Percentiles rank a stretch among this genome's conserved stretches.
These are phyloP conservation scores for Hystrix cristata DNA, from an alignment of 2,113 vertebrate genomes.

Conservation along the genomic window DNA sequence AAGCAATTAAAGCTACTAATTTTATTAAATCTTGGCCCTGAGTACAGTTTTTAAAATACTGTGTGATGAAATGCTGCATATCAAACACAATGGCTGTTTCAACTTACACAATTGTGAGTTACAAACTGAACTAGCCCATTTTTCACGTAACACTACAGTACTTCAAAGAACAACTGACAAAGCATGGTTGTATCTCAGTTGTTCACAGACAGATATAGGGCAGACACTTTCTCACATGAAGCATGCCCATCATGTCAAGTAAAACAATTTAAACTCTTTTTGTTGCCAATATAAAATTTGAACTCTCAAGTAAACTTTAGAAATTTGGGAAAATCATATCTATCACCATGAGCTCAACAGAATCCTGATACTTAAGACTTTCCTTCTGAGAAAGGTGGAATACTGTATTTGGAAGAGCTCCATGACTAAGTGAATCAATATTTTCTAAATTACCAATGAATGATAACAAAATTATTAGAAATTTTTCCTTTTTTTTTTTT, in stretches of 20 bases:
- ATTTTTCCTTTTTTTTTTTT: background rate
- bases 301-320: slow-evolving; percentile 52
- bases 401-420: slow-evolving; percentile 30
- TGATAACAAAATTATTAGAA: slow-evolving; percentile 22
- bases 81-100: background rate
- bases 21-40: background rate
- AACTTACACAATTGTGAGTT: background rate
- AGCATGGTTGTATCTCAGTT: background rate
- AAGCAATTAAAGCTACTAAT: background rate
- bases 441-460: slow-evolving; percentile 40
- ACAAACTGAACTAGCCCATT: slow-evolving; percentile 1
- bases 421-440: background rate
- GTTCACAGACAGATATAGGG: background rate
- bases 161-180: background rate
- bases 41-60: background rate
- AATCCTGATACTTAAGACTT: slow-evolving; percentile 25
- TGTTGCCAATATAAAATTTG: slow-evolving; percentile 45
- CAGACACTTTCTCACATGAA: slow-evolving; percentile 53
- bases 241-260: background rate
- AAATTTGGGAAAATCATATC: slow-evolving; percentile 14
- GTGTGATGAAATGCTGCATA: background rate
- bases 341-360: background rate
- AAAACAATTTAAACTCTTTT: slow-evolving; percentile 42
- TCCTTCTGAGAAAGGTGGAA: background rate
- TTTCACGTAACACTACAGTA: background rate